Percentiles rank a stretch among this genome's conserved stretches.
Evolutionary conservation across 2,113 vertebrate genomes (phyloP).

Genomic region (Cavia aperea): DNA sequence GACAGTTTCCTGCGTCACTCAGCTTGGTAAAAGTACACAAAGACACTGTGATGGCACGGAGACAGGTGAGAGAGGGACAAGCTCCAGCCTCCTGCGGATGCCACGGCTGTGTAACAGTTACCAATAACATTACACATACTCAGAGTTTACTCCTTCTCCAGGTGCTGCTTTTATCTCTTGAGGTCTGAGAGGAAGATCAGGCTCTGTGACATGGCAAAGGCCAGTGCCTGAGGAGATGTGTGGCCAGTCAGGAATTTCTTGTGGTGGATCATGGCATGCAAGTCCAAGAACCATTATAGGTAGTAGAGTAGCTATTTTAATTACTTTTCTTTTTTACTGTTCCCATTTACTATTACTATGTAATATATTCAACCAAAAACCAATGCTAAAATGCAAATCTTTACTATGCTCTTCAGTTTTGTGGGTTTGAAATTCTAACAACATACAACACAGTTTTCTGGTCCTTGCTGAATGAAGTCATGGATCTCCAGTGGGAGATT

Average conservation of each 20-base stretch:
- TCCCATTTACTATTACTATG: neutral
- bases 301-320: neutral
- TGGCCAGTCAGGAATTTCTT: neutral
- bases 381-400: neutral
- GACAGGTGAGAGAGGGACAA: neutral
- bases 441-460: neutral
- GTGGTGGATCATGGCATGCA: neutral
- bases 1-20: constrained; percentile 5
- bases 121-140: neutral
- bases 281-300: neutral
- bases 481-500: neutral
- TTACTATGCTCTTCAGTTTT: constrained; percentile 2
- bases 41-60: neutral
- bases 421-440: neutral
- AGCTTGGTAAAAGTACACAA: neutral
- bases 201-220: neutral
- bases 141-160: neutral
- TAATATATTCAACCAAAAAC: neutral
- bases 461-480: neutral
- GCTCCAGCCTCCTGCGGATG: neutral
- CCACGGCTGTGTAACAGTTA: neutral
- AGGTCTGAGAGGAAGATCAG: neutral
- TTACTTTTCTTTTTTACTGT: neutral
- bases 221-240: neutral
- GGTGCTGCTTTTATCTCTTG: neutral